Evolutionary conservation across 2,888 invertebrate genomes (phyloP), one percentile per base, ranked within the genome.

Genomic region (Polymixis lichenea): DNA sequence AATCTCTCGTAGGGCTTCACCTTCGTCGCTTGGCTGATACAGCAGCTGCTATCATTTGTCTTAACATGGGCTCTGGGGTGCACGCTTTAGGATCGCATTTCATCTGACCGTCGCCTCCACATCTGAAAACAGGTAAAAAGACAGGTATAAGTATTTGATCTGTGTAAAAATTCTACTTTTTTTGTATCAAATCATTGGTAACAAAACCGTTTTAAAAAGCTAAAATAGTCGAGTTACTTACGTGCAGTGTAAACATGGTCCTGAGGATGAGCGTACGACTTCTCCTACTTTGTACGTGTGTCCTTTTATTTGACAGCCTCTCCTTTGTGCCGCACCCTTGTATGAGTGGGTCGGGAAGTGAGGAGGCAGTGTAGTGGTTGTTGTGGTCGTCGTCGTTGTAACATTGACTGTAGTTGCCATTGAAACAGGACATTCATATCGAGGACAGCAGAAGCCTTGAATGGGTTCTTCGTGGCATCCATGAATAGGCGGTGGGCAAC

Each of bases 201-300:
- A 49, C 13, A 22, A 9, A 62, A 51, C 25, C 15, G 17, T 53
- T 70, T 25, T 13, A 28, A 38, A 56, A 75, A 32, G 53, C 19
- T 43, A 25, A 55, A 49, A 51, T 22, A 55, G 28, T 49, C 11
- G 11, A 51, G 43, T 64, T 83, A 98, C 98, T 98, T 97, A 99
- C 99, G 98, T 98, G 98, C 99, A 99, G 94, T 98, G 98, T 95
- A 99, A 98, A 97, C 99, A 99, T 91, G 99, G 99, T 90, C 99
- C 99, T 90, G 99, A 99, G 72, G 98, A 98, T 82, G 98, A 98
- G 90, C 97, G 97, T 85, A 99, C 98, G 76, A 97, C 97, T 94
- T 99, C 98, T 87, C 99, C 99, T 81, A 98, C 98, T 95, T 97
- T 97, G 93, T 98, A 99, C 65, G 98, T 98, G 90, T 98, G 97